phyloP scores from a whole-genome alignment of 2,888 invertebrate genomes.

The Congeria kusceri region DNA sequence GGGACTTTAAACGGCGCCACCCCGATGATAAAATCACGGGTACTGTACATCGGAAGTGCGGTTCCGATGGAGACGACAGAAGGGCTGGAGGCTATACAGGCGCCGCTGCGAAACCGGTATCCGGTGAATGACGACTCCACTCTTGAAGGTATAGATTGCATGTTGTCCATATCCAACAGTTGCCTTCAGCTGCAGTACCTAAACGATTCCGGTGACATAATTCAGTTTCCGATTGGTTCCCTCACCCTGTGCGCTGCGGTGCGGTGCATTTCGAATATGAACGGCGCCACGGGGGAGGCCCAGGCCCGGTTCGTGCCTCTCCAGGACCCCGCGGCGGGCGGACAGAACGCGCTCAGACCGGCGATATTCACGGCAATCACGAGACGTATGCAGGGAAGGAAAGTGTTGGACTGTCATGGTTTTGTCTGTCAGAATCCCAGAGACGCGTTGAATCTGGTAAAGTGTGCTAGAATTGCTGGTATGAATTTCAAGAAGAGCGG shows the following conservation, averaged over 20 bases:
- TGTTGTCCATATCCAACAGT: conserved; percentile 98
- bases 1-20: conserved; percentile 33
- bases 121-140: conserved; percentile 72
- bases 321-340: conserved; percentile 77
- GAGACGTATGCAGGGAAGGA: conserved; percentile 81
- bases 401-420: conserved; percentile 84
- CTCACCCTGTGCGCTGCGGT: conserved; percentile 84
- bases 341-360: conserved; percentile 76
- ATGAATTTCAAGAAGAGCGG: conserved; percentile 56
- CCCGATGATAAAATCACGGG: conserved; percentile 60
- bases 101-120: conserved; percentile 80
- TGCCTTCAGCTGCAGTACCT: conserved; percentile 97
- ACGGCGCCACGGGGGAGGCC: conserved; percentile 72
- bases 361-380: conserved; percentile 84
- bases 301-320: conserved; percentile 81
- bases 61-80: conserved; percentile 82
- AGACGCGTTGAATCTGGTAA: conserved; percentile 98
- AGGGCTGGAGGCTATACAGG: conserved; percentile 83
- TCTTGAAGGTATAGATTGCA: conserved; percentile 88
- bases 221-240: conserved; percentile 83
- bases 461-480: conserved; percentile 87
- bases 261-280: conserved; percentile 75
- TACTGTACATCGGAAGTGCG: conserved; percentile 84
- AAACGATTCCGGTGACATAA: conserved; percentile 75
- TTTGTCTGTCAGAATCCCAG: conserved; percentile 90